A percentile compares a stretch with the other conserved stretches of the same genome.
Evolutionary conservation across 2,888 invertebrate genomes (phyloP).

Genomic region (Hoplodrina blanda): DNA sequence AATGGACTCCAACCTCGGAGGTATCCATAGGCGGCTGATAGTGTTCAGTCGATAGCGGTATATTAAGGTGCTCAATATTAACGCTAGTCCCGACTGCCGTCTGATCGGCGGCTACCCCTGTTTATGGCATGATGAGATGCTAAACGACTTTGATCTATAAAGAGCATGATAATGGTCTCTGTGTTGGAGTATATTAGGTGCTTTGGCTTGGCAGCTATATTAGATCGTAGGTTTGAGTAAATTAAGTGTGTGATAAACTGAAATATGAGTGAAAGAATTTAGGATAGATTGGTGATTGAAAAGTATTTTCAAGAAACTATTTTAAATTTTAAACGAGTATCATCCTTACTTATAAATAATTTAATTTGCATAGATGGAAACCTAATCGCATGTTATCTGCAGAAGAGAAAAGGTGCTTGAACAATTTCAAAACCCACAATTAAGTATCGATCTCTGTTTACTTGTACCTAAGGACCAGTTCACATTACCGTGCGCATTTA

Average conservation of each 20-base stretch:
- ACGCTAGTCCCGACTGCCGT: conserved; percentile 44
- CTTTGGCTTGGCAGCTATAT: conserved; percentile 1
- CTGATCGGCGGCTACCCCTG: conserved; percentile 53
- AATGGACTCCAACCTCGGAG: conserved; percentile 34
- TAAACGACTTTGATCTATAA: conserved; percentile 52
- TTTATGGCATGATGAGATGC: conserved; percentile 54
- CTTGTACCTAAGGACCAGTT: not conserved
- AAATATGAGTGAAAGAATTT: not conserved
- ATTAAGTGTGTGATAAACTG: conserved; percentile 8
- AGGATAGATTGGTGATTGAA: not conserved
- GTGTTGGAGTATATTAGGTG: conserved; percentile 12
- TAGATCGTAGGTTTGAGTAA: conserved; percentile 7
- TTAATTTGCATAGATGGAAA: not conserved
- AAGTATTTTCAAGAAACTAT: not conserved
- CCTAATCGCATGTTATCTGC: not conserved
- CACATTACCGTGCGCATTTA: not conserved
- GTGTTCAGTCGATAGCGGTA: conserved; percentile 58
- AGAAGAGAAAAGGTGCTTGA: not conserved
- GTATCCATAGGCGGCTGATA: conserved; percentile 56
- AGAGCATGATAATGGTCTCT: conserved; percentile 33
- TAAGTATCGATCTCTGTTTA: not conserved
- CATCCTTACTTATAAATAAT: no score
- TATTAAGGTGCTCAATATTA: conserved; percentile 61
- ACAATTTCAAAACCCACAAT: not conserved
- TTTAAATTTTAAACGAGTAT: not conserved